Conservation (phyloP, 2,113 vertebrate species). For the Rousettus leschenaultii region DNA sequence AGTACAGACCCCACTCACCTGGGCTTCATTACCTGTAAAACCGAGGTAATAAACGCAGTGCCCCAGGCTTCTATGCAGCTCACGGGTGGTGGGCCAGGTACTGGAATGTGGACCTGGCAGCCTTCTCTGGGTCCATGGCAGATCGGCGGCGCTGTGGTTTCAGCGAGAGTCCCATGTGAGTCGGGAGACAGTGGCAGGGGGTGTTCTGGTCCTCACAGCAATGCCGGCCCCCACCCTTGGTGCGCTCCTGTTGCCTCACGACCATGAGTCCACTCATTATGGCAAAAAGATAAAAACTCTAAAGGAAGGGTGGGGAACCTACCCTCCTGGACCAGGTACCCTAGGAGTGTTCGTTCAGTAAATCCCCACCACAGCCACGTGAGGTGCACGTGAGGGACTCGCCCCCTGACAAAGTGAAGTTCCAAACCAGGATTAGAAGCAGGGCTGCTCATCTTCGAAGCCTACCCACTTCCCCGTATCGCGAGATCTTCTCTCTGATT, state of each 20-base stretch:
- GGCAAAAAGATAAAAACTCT: background rate
- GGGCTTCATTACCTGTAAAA: constrained; percentile 17
- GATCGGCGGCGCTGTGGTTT: background rate
- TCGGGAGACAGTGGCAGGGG: background rate
- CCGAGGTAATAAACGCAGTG: background rate
- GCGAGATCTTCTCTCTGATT: background rate
- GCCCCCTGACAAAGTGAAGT: background rate
- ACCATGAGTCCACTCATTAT: background rate
- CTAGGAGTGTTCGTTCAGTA: rapidly evolving
- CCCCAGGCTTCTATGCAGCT: background rate
- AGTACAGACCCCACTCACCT: background rate
- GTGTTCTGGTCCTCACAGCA: background rate
- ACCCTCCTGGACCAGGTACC: background rate
- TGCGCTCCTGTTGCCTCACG: background rate
- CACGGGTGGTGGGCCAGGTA: background rate
- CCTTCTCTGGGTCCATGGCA: rapidly evolving
- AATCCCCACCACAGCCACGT: background rate
- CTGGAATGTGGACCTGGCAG: background rate
- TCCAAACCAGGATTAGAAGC: background rate
- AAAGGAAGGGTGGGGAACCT: background rate
- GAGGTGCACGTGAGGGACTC: background rate
- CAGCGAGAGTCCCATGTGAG: rapidly evolving
- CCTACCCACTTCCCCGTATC: background rate
- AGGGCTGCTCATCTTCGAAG: background rate
- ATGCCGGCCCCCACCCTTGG: background rate